Conservation (phyloP, 2,113 vertebrate genomes). For the Anseranas semipalmata region DNA sequence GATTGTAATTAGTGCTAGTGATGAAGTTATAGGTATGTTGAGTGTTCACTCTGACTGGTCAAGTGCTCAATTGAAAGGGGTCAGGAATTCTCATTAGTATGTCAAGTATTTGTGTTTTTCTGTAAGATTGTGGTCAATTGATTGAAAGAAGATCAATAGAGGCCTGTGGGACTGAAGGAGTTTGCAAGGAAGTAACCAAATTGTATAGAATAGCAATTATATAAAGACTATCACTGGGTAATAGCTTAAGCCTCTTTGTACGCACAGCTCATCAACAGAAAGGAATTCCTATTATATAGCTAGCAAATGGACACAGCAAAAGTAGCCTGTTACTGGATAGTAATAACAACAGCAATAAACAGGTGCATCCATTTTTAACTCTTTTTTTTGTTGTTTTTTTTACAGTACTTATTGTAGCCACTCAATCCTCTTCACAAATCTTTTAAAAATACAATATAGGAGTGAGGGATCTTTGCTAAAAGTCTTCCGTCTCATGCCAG, state of each 20-base stretch:
- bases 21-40: constrained; percentile 1
- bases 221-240: background rate
- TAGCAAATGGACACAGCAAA: background rate
- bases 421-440: background rate
- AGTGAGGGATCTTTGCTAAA: background rate
- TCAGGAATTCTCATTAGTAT: constrained; percentile 16
- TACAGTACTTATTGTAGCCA: background rate
- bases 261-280: background rate
- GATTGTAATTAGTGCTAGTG: background rate
- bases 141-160: constrained; percentile 46
- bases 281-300: background rate
- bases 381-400: background rate
- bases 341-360: background rate
- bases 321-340: background rate
- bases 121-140: background rate
- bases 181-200: background rate
- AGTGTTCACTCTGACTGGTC: background rate
- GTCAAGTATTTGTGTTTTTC: background rate
- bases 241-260: background rate
- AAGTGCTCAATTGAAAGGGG: constrained; percentile 16
- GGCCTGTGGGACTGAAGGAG: background rate
- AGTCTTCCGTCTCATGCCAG: background rate
- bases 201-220: background rate
- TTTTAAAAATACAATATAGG: background rate
- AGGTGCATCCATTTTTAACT: background rate